Percentiles rank a stretch among this genome's conserved stretches.
phyloP scores from a whole-genome alignment of 2,113 vertebrate species.

The Passerina amoena region DNA sequence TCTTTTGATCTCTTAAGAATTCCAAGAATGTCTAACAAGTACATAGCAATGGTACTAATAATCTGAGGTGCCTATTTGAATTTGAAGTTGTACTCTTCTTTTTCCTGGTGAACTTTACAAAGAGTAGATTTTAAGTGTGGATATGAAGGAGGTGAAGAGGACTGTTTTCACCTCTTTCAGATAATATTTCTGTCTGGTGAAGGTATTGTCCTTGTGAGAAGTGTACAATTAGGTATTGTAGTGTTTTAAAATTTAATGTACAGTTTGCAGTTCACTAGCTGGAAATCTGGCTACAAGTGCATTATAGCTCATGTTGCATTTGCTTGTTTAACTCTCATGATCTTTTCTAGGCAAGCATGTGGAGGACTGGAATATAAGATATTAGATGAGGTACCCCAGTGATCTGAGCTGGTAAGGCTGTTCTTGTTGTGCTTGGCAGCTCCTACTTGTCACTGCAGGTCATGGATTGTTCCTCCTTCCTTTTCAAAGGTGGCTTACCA shows the following conservation, averaged over 20 bases:
- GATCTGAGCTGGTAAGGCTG: background rate
- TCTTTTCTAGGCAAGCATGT: background rate
- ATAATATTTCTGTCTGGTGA: background rate
- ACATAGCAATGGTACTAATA: background rate
- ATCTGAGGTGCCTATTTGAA: background rate
- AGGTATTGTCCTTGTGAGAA: background rate
- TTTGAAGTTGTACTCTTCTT: background rate
- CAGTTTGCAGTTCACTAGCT: background rate
- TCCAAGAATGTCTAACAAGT: constrained; percentile 37
- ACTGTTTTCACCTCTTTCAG: background rate
- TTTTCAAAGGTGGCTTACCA: background rate
- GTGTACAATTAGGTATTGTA: background rate
- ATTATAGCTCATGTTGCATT: rapidly evolving
- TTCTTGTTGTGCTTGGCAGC: background rate
- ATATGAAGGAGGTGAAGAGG: background rate
- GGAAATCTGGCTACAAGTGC: background rate
- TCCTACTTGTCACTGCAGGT: background rate
- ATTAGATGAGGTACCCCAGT: background rate
- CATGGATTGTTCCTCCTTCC: background rate
- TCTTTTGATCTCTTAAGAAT: constrained; percentile 51
- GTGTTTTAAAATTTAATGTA: background rate
- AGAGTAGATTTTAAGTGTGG: background rate
- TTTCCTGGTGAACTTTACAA: background rate
- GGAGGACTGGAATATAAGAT: background rate
- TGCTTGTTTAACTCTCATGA: background rate